Percentiles rank a stretch among this genome's conserved stretches.
phyloP scores from a whole-genome alignment of 2,113 vertebrate species.

The Callocephalon fimbriatum region DNA sequence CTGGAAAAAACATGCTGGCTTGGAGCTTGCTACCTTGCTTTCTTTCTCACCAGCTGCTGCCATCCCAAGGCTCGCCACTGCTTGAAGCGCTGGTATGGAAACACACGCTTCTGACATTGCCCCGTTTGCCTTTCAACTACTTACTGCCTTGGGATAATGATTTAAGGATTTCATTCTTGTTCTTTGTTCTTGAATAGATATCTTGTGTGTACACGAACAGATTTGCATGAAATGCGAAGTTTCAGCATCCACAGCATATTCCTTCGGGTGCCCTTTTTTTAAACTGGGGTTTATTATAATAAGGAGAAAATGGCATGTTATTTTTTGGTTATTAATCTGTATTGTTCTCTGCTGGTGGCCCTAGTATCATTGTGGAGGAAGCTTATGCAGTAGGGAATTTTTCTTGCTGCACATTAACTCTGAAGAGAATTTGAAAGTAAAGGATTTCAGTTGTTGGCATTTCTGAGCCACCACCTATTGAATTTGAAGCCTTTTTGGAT shows the following conservation, averaged over 20 bases:
- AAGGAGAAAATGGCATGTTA: not conserved
- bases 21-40: not conserved
- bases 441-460: not conserved
- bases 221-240: not conserved
- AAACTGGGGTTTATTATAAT: not conserved
- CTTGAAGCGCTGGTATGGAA: not conserved
- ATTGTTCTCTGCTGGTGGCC: not conserved
- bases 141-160: not conserved
- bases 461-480: not conserved
- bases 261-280: not conserved
- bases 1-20: not conserved
- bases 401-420: not conserved
- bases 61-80: not conserved
- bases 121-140: not conserved
- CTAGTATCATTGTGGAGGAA: not conserved
- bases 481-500: not conserved
- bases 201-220: not conserved
- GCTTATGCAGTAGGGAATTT: not conserved
- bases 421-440: not conserved
- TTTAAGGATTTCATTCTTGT: not conserved
- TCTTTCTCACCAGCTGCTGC: not conserved
- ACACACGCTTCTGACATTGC: accelerated
- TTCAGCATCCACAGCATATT: not conserved
- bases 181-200: conserved; percentile 41
- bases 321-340: not conserved